Conservation (phyloP, 2,113 vertebrate species). For the Oreotrochilus melanogaster region DNA sequence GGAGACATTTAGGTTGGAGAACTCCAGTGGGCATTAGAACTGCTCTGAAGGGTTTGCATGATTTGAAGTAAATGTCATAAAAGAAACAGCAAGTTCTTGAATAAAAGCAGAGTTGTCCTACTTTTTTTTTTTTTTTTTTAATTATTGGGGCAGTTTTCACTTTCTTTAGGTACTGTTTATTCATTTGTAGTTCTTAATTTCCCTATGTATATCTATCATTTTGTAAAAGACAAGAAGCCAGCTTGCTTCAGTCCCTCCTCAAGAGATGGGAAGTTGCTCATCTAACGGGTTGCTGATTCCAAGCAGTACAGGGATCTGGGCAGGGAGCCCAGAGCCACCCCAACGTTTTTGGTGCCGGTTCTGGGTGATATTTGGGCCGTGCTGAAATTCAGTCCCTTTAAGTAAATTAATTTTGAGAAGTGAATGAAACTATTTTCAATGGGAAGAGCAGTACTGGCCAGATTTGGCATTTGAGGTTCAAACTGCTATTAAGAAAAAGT, state of each 20-base stretch:
- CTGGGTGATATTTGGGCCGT: background rate
- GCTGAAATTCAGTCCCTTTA: background rate
- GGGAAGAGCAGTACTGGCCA: background rate
- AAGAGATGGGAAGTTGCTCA: background rate
- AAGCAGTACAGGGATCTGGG: background rate
- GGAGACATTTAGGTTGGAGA: slow-evolving; percentile 32
- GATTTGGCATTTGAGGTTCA: background rate
- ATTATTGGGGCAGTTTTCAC: background rate
- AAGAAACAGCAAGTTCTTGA: slow-evolving; percentile 30
- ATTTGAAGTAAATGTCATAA: slow-evolving; percentile 52
- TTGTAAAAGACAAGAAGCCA: background rate
- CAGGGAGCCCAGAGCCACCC: background rate
- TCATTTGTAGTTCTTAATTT: background rate
- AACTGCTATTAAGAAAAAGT: background rate
- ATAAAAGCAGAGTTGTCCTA: slow-evolving; percentile 39
- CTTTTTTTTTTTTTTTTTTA: background rate
- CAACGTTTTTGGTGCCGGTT: background rate
- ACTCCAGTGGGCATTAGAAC: slow-evolving; percentile 58
- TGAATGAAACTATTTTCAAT: background rate
- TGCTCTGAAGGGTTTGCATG: slow-evolving; percentile 44
- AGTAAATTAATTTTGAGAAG: background rate
- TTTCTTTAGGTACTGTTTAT: background rate
- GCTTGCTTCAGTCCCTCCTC: background rate
- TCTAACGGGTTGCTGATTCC: background rate
- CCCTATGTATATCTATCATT: background rate